phyloP scores from a whole-genome alignment of 2,113 vertebrate genomes.

The Ascaphus truei region DNA sequence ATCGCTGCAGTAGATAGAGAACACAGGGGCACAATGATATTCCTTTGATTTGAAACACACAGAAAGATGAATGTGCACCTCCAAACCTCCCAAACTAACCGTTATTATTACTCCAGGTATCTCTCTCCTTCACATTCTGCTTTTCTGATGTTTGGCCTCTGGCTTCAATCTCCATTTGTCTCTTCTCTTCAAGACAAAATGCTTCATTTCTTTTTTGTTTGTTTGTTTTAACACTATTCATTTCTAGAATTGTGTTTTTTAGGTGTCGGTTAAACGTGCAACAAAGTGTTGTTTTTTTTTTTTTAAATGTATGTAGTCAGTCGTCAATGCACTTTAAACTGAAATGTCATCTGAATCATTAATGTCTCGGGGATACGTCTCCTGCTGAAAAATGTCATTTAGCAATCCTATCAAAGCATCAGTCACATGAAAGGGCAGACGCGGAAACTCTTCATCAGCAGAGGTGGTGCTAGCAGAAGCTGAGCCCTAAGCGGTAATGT shows the following conservation, averaged over 20 bases:
- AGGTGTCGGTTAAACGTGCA: background rate
- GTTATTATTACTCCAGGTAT: too few species aligned
- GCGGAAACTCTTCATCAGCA: background rate
- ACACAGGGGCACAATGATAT: too few species aligned
- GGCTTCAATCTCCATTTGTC: too few species aligned
- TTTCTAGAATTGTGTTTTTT: conserved; percentile 5
- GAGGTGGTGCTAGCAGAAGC: too few species aligned
- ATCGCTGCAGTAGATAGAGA: too few species aligned
- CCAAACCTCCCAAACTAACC: too few species aligned
- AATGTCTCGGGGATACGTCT: conserved; percentile 28
- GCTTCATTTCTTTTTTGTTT: background rate
- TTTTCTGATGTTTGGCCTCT: too few species aligned
- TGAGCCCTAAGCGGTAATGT: too few species aligned
- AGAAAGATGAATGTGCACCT: too few species aligned
- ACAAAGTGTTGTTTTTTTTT: conserved; percentile 18
- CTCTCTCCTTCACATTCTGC: too few species aligned
- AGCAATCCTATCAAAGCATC: conserved; percentile 32
- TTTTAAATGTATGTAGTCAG: conserved; percentile 17
- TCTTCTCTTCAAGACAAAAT: background rate
- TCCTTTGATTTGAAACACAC: too few species aligned
- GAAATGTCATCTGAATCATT: conserved; percentile 38
- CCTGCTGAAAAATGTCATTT: conserved; percentile 35
- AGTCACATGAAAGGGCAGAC: conserved; percentile 24
- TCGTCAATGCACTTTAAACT: conserved; percentile 31
- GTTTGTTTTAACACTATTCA: background rate